Conservation (phyloP, 2,888 invertebrate species). For the Troglohyphantes excavatus region DNA sequence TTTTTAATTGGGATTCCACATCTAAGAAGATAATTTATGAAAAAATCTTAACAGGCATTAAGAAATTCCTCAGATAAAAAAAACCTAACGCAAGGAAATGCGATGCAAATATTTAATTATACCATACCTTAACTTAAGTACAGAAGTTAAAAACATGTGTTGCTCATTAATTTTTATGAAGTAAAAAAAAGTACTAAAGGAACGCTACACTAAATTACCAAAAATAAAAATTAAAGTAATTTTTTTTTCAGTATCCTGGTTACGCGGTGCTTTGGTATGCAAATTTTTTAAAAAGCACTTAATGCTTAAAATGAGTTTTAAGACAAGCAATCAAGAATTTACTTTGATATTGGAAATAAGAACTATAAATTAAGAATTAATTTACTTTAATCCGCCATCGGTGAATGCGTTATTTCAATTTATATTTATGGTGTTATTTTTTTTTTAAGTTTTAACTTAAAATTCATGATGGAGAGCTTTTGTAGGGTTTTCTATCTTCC, state of each 20-base stretch:
- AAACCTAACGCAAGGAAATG: slow-evolving; percentile 10
- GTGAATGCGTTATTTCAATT: background rate
- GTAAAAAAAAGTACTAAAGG: slow-evolving; percentile 15
- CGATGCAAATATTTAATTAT: slow-evolving; percentile 35
- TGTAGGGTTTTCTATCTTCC: no score
- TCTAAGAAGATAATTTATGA: background rate
- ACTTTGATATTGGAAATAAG: slow-evolving; percentile 3
- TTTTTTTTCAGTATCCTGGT: slow-evolving; percentile 1
- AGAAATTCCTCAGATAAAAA: background rate
- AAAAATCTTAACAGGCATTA: background rate
- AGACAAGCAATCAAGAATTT: slow-evolving; percentile 25
- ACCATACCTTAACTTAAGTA: slow-evolving; percentile 38
- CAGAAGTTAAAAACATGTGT: slow-evolving; percentile 28
- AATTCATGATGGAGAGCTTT: no score
- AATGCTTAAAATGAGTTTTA: slow-evolving; percentile 45
- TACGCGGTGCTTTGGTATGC: slow-evolving; percentile 22
- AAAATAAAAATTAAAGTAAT: background rate
- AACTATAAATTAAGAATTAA: slow-evolving; percentile 39
- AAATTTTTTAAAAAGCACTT: slow-evolving; percentile 29
- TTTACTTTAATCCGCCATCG: slow-evolving; percentile 9
- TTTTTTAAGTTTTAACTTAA: no score
- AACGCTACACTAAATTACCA: background rate
- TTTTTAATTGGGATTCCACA: background rate
- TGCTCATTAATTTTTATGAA: slow-evolving; percentile 39
- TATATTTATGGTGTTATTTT: background rate